These are phyloP conservation scores for Chrysopa pallens DNA, from an alignment of 1,140 invertebrate species.

Conservation along the genomic window DNA sequence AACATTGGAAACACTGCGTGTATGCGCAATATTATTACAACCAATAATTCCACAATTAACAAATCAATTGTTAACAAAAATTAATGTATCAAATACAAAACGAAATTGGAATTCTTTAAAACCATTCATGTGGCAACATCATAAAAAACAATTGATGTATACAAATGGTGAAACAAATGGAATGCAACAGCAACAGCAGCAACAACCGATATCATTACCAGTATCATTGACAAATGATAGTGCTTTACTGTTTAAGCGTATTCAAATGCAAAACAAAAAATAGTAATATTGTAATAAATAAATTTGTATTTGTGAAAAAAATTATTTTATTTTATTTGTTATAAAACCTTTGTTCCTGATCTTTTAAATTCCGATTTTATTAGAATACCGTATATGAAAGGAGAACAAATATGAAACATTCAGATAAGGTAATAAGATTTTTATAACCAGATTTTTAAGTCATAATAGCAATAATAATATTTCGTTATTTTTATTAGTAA, in stretches of 20 bases:
- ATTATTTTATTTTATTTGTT: too few species aligned
- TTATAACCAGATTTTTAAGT: too few species aligned
- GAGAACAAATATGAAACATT: too few species aligned
- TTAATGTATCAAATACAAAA: slow-evolving; percentile 29
- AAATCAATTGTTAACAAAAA: slow-evolving; percentile 42
- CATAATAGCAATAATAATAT: too few species aligned
- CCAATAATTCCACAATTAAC: slow-evolving; percentile 69
- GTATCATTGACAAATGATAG: slow-evolving; percentile 12
- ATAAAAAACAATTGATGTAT: slow-evolving; percentile 8
- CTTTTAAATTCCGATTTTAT: too few species aligned
- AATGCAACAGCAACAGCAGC: too few species aligned
- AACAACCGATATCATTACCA: slow-evolving; percentile 1
- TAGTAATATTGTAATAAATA: background rate
- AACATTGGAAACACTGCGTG: slow-evolving; percentile 64
- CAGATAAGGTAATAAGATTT: too few species aligned
- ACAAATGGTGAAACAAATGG: too few species aligned
- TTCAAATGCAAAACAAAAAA: slow-evolving; percentile 11
- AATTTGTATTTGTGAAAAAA: background rate
- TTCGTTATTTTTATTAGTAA: too few species aligned
- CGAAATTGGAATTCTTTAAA: slow-evolving; percentile 32
- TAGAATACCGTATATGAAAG: too few species aligned
- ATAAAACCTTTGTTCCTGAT: too few species aligned
- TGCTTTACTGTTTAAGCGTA: slow-evolving; percentile 18
- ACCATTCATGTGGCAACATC: slow-evolving; percentile 19
- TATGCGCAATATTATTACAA: slow-evolving; percentile 57